These are phyloP conservation scores for Teleiodes luculella DNA, from an alignment of 2,888 invertebrate genomes.

Conservation along the genomic window DNA sequence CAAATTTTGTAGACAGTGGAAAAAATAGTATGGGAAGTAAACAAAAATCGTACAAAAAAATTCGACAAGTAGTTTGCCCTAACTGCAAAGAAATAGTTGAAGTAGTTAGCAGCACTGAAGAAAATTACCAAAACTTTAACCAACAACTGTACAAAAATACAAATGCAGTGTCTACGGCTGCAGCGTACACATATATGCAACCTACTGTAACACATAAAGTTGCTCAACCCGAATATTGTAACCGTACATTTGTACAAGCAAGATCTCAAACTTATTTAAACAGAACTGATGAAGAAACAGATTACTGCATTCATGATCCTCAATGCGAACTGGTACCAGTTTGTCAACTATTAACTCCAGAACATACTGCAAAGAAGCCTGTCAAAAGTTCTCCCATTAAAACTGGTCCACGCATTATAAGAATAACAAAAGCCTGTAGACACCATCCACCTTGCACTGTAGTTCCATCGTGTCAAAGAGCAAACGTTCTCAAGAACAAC, in stretches of 20 bases:
- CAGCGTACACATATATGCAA: neutral
- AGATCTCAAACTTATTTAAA: neutral
- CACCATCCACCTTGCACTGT: slow-evolving; percentile 69
- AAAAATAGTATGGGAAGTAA: slow-evolving; percentile 28
- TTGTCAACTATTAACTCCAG: slow-evolving; percentile 55
- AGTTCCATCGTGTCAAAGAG: slow-evolving; percentile 65
- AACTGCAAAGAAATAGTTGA: slow-evolving; percentile 59
- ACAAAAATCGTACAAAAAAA: slow-evolving; percentile 34
- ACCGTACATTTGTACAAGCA: neutral
- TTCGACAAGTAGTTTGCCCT: slow-evolving; percentile 49
- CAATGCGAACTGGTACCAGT: slow-evolving; percentile 58
- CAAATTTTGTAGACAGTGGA: slow-evolving; percentile 16
- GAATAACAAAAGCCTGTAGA: slow-evolving; percentile 65
- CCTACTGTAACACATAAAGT: neutral
- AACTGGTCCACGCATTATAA: slow-evolving; percentile 45
- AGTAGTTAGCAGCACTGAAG: slow-evolving; percentile 46
- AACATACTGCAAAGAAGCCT: slow-evolving; percentile 33
- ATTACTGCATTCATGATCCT: slow-evolving; percentile 51
- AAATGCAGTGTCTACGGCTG: neutral
- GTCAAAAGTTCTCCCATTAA: slow-evolving; percentile 36
- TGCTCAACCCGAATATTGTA: neutral
- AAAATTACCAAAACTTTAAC: slow-evolving; percentile 39
- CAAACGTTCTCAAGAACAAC: slow-evolving; percentile 57
- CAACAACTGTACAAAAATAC: neutral
- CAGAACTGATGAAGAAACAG: slow-evolving; percentile 28